A percentile compares a stretch with the other conserved stretches of the same genome.
Evolutionary conservation across 2,113 vertebrate genomes (phyloP).

Genomic region (Petromus typicus): DNA sequence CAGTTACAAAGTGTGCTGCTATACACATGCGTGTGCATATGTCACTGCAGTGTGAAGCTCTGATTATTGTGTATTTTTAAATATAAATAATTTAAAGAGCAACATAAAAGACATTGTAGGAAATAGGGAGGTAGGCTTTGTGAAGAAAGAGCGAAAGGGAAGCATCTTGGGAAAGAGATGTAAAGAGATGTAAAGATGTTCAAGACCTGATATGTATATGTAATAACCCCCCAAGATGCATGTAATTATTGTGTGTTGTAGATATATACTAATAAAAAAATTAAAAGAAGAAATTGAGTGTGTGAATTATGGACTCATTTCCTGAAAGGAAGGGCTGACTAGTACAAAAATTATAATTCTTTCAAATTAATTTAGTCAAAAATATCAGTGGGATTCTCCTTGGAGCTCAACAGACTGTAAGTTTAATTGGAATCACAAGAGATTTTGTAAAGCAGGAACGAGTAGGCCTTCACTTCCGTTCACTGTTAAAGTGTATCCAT

Average conservation of each 20-base stretch:
- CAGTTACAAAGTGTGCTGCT: too few species aligned
- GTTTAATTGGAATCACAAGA: background rate
- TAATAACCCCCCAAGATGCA: background rate
- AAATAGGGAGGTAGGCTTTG: background rate
- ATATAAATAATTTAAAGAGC: background rate
- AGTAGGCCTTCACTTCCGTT: background rate
- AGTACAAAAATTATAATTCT: background rate
- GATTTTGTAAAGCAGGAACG: background rate
- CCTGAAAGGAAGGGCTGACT: background rate
- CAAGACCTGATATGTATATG: background rate
- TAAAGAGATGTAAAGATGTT: background rate
- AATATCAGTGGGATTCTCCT: background rate
- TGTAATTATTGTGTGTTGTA: background rate
- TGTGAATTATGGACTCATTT: fast-evolving
- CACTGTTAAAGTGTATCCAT: background rate
- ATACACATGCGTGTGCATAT: too few species aligned
- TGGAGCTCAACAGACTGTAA: background rate
- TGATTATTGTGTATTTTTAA: too few species aligned
- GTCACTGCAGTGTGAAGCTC: too few species aligned
- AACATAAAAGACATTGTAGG: background rate
- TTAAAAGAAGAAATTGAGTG: background rate
- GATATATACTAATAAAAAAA: background rate
- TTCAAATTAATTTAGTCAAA: background rate
- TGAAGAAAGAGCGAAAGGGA: background rate
- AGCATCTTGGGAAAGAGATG: background rate